A percentile compares a stretch with the other conserved stretches of the same genome.
Evolutionary conservation across 2,113 vertebrate species (phyloP).

Genomic region (Indicator indicator): DNA sequence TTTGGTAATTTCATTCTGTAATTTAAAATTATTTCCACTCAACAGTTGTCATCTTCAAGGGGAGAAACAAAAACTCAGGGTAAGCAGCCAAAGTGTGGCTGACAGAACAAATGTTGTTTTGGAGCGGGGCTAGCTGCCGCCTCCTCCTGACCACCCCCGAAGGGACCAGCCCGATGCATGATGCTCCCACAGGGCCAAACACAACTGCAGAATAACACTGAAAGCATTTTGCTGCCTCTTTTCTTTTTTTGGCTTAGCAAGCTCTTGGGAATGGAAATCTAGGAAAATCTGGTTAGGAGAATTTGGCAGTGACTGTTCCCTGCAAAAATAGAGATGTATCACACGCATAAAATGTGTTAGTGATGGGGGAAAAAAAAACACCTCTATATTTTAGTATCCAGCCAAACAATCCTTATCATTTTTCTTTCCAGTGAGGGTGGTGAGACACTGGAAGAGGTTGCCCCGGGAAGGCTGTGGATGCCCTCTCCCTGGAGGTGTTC

Average conservation of each 20-base stretch:
- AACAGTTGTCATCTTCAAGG: not conserved
- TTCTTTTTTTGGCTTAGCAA: not conserved
- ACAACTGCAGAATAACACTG: not conserved
- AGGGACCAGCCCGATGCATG: rapidly evolving
- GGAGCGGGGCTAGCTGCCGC: not conserved
- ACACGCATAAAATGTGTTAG: not conserved
- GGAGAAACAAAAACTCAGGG: not conserved
- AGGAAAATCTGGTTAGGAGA: not conserved
- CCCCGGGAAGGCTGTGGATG: too few species aligned
- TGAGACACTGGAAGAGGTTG: too few species aligned
- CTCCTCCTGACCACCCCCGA: not conserved
- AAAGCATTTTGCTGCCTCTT: not conserved
- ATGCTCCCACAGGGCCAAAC: not conserved
- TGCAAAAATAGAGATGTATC: not conserved
- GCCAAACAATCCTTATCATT: not conserved
- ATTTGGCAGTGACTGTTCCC: not conserved
- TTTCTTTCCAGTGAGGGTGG: not conserved
- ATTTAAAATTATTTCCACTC: conserved; percentile 7
- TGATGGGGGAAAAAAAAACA: not conserved
- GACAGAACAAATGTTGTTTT: not conserved
- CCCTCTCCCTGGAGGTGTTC: too few species aligned
- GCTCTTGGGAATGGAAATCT: not conserved
- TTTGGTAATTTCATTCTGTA: not conserved
- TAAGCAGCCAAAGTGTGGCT: not conserved
- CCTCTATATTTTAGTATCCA: not conserved